Evolutionary conservation across 2,797 vertebrate genomes (phyloP), one percentile per base, ranked within the genome.

Genomic region (Microtus agrestis): DNA sequence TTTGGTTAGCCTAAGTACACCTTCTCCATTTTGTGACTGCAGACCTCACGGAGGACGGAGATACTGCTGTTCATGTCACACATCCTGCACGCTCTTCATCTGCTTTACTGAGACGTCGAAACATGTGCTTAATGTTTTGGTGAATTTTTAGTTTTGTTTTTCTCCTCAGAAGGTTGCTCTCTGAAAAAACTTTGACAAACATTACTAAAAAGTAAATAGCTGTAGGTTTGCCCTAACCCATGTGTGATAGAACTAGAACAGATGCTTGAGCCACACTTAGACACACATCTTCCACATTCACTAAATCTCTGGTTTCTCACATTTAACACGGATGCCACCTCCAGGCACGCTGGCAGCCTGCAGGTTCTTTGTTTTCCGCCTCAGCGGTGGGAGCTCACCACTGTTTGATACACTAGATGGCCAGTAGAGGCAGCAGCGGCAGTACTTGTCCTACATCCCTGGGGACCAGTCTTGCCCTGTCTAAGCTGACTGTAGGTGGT

Each of bases 71-170:
- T 40, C 5, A 87, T 46, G 73, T 78, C 37, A 27, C 63, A 76
- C 1, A 0, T 76, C 25, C n/a, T 73, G 21, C 5, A 31, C 4
- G 12, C 19, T 40, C 34, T 29, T 80, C 37, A 46, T n/a, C 77
- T 86, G 65, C 9, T 73, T 86, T 65, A n/a, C 23, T 90, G 34
- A 91, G 29, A 86, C 91, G 56, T 43, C 13, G 78, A 94, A 91
- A 56, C 90, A 27, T 90, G 51, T 21, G 46, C 31, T 92, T 89
- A 17, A 54, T 69, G n/a, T 91, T 96, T 85, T 25, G 14, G 61
- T 69, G 14, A 14, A 21, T 71, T 90, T 89, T 94, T 14, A 25
- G 46, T 91, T 96, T 91, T 21, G 17, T 78, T 31, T 78, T 91
- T 82, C 15, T 87, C 29, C 51, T 82, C 25, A 85, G n/a, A 80